Conservation (phyloP, 2,113 vertebrate genomes). For the Atherinomorus stipes region DNA sequence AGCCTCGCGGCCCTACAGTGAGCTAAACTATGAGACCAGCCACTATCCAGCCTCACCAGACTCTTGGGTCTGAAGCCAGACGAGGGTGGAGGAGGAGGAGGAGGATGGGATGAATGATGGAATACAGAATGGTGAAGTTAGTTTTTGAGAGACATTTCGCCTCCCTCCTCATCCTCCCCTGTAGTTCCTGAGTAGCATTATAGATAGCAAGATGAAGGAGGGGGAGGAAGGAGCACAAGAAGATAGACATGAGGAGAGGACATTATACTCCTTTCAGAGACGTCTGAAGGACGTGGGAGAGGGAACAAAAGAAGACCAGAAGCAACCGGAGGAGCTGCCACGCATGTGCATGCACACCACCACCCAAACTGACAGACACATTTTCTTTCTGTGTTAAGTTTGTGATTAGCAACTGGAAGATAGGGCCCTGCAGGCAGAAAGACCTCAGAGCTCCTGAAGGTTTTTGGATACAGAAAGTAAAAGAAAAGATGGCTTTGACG, state of each 20-base stretch:
- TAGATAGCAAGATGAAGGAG: constrained; percentile 55
- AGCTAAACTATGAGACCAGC: constrained; percentile 99
- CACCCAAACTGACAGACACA: constrained; percentile 71
- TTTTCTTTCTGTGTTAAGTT: constrained; percentile 79
- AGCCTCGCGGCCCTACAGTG: constrained; percentile 97
- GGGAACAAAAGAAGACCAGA: constrained; percentile 27
- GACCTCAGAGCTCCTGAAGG: constrained; percentile 46
- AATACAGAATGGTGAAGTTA: background rate
- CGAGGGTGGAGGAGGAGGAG: constrained; percentile 24
- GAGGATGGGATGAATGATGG: constrained; percentile 15
- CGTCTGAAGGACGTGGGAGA: constrained; percentile 23
- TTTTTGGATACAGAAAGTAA: constrained; percentile 37
- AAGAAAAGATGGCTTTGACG: background rate
- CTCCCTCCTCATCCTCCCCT: constrained; percentile 63
- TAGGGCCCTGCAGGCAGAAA: constrained; percentile 42
- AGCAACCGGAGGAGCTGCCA: constrained; percentile 75
- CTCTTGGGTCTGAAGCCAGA: constrained; percentile 92
- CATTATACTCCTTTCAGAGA: constrained; percentile 39
- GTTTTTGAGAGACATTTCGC: constrained; percentile 43
- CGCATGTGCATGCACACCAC: constrained; percentile 99
- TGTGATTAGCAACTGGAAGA: constrained; percentile 64
- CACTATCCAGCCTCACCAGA: constrained; percentile 99
- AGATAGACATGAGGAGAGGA: constrained; percentile 26
- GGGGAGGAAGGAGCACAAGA: constrained; percentile 46
- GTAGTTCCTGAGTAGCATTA: constrained; percentile 71